A percentile compares a stretch with the other conserved stretches of the same genome.
phyloP scores from a whole-genome alignment of 2,888 invertebrate species.

The Urechis unicinctus region DNA sequence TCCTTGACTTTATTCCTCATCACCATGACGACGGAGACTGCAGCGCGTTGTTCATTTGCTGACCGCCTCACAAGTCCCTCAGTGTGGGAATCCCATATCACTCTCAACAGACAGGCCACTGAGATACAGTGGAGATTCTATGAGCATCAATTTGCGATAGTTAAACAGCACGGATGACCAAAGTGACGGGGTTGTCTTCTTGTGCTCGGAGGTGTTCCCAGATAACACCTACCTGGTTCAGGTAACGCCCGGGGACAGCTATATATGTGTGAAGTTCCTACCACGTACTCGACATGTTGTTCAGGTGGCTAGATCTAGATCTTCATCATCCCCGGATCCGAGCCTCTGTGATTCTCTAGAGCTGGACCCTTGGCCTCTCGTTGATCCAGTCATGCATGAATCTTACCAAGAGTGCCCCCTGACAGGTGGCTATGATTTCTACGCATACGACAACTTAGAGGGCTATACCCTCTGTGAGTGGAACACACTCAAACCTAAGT shows the following conservation, averaged over 20 bases:
- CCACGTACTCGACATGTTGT: background rate
- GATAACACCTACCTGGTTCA: background rate
- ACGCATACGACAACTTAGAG: slow-evolving; percentile 22
- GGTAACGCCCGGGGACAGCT: background rate
- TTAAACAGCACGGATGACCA: no score
- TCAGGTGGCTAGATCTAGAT: slow-evolving; percentile 2
- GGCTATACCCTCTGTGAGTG: slow-evolving; percentile 23
- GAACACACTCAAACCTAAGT: slow-evolving; percentile 1
- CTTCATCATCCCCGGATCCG: background rate
- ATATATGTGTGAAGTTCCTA: slow-evolving; percentile 1
- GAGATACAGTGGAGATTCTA: slow-evolving; percentile 7
- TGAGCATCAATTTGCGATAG: no score
- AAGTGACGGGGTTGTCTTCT: no score
- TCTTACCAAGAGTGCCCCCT: slow-evolving; percentile 30
- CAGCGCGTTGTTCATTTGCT: slow-evolving; percentile 12
- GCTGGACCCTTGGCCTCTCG: slow-evolving; percentile 29
- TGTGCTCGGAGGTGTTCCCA: background rate
- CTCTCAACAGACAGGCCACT: background rate
- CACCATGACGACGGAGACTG: no score
- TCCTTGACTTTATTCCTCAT: no score
- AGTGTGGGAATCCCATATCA: slow-evolving; percentile 4
- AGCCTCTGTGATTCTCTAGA: background rate
- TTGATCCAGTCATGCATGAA: slow-evolving; percentile 18
- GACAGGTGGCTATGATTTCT: slow-evolving; percentile 36
- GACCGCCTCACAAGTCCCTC: background rate